phyloP scores from a whole-genome alignment of 2,797 vertebrate genomes.

The Eulemur rubriventer region DNA sequence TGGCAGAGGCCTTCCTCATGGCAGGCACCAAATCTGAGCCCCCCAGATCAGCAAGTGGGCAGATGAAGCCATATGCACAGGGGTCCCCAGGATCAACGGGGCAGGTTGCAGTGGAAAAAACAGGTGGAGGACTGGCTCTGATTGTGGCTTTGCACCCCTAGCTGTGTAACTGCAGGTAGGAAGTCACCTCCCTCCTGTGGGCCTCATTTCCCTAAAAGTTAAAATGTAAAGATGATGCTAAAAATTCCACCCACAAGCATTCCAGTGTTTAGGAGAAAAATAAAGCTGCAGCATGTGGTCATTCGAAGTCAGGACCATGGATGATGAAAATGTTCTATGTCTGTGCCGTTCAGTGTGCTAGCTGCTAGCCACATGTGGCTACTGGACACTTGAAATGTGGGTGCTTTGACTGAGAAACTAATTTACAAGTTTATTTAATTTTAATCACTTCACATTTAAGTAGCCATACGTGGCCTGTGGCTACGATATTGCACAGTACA shows the following conservation, averaged over 20 bases:
- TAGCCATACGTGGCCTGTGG: neutral
- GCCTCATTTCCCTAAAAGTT: neutral
- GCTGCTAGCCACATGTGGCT: neutral
- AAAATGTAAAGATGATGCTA: neutral
- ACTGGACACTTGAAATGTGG: neutral
- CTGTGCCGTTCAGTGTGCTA: no score
- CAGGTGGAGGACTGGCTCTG: neutral
- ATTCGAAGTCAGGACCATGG: neutral
- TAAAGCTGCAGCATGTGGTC: neutral
- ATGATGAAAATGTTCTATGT: neutral
- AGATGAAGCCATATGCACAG: neutral
- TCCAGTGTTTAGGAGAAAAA: neutral
- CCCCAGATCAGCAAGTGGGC: neutral
- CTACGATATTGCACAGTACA: neutral
- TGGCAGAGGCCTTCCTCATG: neutral
- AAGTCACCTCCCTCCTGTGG: neutral
- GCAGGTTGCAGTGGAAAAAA: neutral
- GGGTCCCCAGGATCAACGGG: neutral
- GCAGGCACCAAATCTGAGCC: neutral
- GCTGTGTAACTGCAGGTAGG: neutral
- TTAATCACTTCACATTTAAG: constrained; percentile 2
- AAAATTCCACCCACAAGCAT: neutral
- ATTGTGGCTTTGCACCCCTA: neutral
- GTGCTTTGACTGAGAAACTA: neutral
- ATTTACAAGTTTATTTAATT: neutral